Base-by-base conservation (phyloP, 2,888 invertebrate species). In the Drosophila sordidula region DNA sequence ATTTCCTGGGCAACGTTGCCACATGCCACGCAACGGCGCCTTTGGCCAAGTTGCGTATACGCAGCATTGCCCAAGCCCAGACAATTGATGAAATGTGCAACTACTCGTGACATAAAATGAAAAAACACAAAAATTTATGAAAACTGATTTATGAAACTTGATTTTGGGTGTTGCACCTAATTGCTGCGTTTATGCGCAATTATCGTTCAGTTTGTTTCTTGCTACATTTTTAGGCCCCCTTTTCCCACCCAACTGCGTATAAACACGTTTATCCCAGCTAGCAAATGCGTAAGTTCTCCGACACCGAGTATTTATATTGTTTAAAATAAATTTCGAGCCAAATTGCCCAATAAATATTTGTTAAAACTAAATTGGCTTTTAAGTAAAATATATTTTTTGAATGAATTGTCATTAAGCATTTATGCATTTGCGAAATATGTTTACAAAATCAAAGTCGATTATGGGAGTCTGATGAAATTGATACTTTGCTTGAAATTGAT, bases 171-270 rank as follows among this genome's bases (percentile, higher is more conserved):
- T 11, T 16, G 54, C 38, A 36, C 32, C 49, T 75, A 70, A 75
- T 74, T 75, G 73, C 54, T 38, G 55, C 51, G 29, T 36, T 65
- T 70, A 56, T 41, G 42, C 8, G 22, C 54, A 71, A 71, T 70
- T 70, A 58, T 50, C 49, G 3, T 11, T 32, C 32, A 11, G 32
- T 11, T 32, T 32, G 9, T 5, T 1, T 29, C 26, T 29, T 46
- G 29, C 46, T 22, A 22, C 16, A 18, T 18, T 18, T 18, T 18
- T 18, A 18, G 2, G 18, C 18, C 18, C 18, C 18, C 18, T 18
- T 18, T 2, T 2, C 18, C 18, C 18, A 18, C 4, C 6, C 6
- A 8, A 18, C 9, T 12, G 32, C 18, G 11, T 8, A 9, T n/a
- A 42, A 44, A 32, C 42, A 25, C 42, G 54, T 44, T 49, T 49